Evolutionary conservation across 2,797 vertebrate species (phyloP).

Genomic region (Pseudomugil gertrudae): DNA sequence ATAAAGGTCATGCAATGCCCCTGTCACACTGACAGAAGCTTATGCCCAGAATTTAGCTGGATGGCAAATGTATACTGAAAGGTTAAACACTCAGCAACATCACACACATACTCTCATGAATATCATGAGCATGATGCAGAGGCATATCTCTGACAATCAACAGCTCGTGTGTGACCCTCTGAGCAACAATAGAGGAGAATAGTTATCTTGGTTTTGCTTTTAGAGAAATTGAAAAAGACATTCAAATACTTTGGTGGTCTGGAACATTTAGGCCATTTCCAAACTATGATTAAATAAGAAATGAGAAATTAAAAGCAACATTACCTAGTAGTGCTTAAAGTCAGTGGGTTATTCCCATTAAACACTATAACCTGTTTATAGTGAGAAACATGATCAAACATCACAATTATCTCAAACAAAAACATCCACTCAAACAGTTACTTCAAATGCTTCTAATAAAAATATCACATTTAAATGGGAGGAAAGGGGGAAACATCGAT

Average conservation of each 20-base stretch:
- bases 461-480: neutral
- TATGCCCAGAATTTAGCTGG: constrained; percentile 58
- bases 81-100: constrained; percentile 70
- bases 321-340: constrained; percentile 34
- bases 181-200: constrained; percentile 41
- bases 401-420: neutral
- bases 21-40: constrained; percentile 49
- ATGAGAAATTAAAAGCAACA: constrained; percentile 51
- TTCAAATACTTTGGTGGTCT: constrained; percentile 37
- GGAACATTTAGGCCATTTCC: constrained; percentile 48
- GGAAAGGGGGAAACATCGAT: neutral
- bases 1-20: constrained; percentile 76
- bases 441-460: neutral
- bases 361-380: constrained; percentile 15
- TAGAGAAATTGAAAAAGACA: constrained; percentile 53
- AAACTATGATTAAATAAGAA: constrained; percentile 35
- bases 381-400: neutral
- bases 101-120: constrained; percentile 54
- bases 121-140: constrained; percentile 64
- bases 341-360: constrained; percentile 31
- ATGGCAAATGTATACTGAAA: constrained; percentile 67
- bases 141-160: constrained; percentile 49
- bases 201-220: constrained; percentile 55
- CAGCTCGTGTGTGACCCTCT: constrained; percentile 49
- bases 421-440: neutral